These are phyloP conservation scores for Palythoa heliodiscus DNA, from an alignment of 92 coral and sea anemone species.

Conservation along the genomic window DNA sequence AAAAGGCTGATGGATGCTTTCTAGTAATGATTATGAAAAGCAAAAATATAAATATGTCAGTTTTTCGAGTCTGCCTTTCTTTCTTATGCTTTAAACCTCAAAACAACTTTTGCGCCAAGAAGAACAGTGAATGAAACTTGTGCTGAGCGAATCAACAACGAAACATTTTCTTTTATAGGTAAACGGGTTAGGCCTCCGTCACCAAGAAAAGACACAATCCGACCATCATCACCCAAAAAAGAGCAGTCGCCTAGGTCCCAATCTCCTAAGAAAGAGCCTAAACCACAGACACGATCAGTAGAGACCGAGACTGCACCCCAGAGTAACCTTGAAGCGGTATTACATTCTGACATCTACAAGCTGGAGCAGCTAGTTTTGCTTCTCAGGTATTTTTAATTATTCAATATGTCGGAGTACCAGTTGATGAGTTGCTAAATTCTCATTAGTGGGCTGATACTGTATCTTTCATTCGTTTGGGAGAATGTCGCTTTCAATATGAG, in stretches of 20 bases:
- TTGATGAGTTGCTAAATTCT: background rate
- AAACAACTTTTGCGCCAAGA: too few species aligned
- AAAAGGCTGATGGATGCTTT: too few species aligned
- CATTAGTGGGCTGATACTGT: background rate
- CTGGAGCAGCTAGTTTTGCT: constrained; percentile 86
- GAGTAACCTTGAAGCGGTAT: constrained; percentile 81
- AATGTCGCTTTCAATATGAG: background rate
- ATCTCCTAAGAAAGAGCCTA: constrained; percentile 85
- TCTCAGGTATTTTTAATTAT: constrained; percentile 66
- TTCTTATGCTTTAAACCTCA: too few species aligned
- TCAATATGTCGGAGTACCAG: background rate
- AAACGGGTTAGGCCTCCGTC: constrained; percentile 67
- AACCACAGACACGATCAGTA: constrained; percentile 79
- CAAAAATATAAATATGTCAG: too few species aligned
- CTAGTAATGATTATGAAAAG: too few species aligned
- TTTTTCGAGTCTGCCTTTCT: too few species aligned
- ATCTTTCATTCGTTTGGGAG: background rate
- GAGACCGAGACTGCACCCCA: constrained; percentile 94
- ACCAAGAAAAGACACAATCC: constrained; percentile 68
- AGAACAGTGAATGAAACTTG: too few species aligned
- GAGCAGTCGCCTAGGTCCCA: constrained; percentile 68
- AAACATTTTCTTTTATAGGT: constrained; percentile 1
- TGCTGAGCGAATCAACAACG: background rate
- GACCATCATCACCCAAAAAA: constrained; percentile 70
- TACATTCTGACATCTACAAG: constrained; percentile 87